Conservation (phyloP, 2,888 invertebrate species). For the Andrena bucephala region DNA sequence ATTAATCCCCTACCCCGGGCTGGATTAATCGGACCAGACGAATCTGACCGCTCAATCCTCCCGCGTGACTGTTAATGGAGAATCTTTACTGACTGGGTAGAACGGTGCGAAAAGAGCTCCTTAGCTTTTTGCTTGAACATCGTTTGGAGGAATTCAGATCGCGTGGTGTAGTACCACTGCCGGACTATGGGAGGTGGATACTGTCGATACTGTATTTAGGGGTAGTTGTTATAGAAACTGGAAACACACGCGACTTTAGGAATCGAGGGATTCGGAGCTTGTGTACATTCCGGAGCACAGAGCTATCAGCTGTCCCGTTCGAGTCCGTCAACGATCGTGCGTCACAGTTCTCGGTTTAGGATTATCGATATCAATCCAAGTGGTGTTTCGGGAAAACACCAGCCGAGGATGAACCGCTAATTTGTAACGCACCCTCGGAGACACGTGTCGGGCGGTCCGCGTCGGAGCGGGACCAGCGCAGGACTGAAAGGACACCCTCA, state of each 20-base stretch:
- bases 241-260: no score
- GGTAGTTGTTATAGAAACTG: no score
- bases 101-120: background rate
- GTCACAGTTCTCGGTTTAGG: background rate
- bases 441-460: background rate
- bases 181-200: no score
- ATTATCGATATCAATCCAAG: background rate
- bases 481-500: background rate
- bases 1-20: constrained; percentile 20
- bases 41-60: background rate
- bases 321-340: background rate
- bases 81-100: background rate
- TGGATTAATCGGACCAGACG: constrained; percentile 13
- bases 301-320: background rate
- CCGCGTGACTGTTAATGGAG: background rate
- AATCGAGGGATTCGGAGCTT: no score
- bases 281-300: no score
- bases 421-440: background rate
- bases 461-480: background rate
- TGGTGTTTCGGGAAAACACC: background rate
- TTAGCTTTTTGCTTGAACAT: no score
- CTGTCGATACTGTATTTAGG: no score
- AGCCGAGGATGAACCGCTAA: background rate
- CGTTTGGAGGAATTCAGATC: no score
- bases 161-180: no score